Evolutionary conservation across 2,888 invertebrate genomes (phyloP), one percentile per base, ranked within the genome.

Genomic region (Pollenia angustigena): DNA sequence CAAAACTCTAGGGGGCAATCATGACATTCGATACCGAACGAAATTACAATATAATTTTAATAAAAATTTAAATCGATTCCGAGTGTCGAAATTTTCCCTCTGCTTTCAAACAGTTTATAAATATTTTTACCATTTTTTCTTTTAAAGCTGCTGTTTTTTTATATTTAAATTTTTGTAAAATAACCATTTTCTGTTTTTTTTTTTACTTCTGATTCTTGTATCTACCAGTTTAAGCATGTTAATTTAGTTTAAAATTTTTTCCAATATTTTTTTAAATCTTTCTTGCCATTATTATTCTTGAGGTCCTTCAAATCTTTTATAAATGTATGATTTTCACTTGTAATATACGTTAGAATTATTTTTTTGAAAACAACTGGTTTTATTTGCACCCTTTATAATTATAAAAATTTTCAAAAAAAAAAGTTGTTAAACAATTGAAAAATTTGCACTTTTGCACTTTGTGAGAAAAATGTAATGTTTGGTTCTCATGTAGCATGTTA

Each of bases 401-500:
- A 42, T 1, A 44, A 44, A 56, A 14, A 69, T 9, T 62, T 23
- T 23, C 4, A n/a, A 48, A 74, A 46, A 46, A 14, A 44, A 52
- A 62, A 52, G 42, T 48, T 40, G 44, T 16, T 32, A 4, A 48
- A 42, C 50, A n/a, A 80, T 42, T 40, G 12, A 48, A 48, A 44
- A 66, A 66, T 12, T 62, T 71, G 79, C 84, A 85, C 84, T 42
- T 75, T 62, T 85, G 84, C 84, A 85, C 79, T 80, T 79, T 85
- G 84, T 75, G 74, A 85, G 71, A 32, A 32, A 32, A 85, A 83
- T 66, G 18, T 64, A 82, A 85, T 85, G 84, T 85, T 85, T 85
- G 84, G 84, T 85, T 80, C 79, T 85, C 74, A 68, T 85, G 79
- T 80, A 74, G 84, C 84, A 85, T 85, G 84, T 80, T 52, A 68